Percentiles rank a stretch among this genome's conserved stretches.
phyloP scores from a whole-genome alignment of 2,797 vertebrate species.

The Rhodeus uyekii region DNA sequence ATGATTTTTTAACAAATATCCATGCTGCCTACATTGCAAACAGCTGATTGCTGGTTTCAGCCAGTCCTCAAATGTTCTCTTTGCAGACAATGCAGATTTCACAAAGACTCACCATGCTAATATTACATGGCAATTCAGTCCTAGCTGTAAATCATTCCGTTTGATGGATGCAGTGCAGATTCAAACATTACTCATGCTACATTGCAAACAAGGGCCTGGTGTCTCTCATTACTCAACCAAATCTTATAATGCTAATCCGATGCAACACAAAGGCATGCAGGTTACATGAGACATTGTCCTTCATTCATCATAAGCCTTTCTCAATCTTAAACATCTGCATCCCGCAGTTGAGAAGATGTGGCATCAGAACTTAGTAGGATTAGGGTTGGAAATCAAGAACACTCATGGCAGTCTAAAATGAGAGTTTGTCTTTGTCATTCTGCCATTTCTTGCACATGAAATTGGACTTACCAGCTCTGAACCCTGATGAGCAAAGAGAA shows the following conservation, averaged over 20 bases:
- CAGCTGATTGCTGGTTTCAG: neutral
- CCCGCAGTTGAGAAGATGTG: constrained; percentile 74
- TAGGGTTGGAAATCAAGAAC: constrained; percentile 51
- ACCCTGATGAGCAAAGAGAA: constrained; percentile 3
- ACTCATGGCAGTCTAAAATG: constrained; percentile 57
- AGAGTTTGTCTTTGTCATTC: constrained; percentile 57
- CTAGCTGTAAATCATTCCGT: constrained; percentile 47
- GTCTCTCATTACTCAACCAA: constrained; percentile 37
- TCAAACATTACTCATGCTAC: constrained; percentile 58
- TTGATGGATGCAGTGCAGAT: constrained; percentile 56
- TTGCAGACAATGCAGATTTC: neutral
- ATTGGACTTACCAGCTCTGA: constrained; percentile 69
- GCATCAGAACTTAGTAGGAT: constrained; percentile 59
- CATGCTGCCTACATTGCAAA: constrained; percentile 19
- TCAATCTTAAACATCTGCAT: constrained; percentile 52
- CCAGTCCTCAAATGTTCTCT: neutral
- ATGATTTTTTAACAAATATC: neutral
- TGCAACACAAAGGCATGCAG: constrained; percentile 66
- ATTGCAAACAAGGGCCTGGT: constrained; percentile 37
- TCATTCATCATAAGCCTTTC: constrained; percentile 13
- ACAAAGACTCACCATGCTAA: neutral
- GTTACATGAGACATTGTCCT: constrained; percentile 50
- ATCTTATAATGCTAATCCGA: constrained; percentile 50
- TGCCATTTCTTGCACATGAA: constrained; percentile 46
- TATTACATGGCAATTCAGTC: constrained; percentile 14